A percentile compares a stretch with the other conserved stretches of the same genome.
Evolutionary conservation across 2,113 vertebrate genomes (phyloP).

Genomic region (Esox niger): DNA sequence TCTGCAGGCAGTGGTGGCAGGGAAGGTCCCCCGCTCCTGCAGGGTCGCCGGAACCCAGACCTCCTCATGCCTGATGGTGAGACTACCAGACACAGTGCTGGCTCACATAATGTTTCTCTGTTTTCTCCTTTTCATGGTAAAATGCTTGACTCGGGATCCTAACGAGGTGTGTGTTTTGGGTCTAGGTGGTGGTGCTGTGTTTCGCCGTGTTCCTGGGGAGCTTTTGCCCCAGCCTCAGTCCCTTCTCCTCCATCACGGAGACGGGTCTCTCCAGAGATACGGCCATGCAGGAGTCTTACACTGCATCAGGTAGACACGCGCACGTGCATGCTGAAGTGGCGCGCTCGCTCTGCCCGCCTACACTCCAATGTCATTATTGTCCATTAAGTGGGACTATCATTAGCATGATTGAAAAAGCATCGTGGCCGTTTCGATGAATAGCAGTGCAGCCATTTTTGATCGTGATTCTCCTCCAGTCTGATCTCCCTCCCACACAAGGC

Average conservation of each 20-base stretch:
- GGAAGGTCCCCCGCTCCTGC: constrained; percentile 89
- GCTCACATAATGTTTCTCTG: constrained; percentile 9
- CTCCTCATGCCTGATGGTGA: constrained; percentile 91
- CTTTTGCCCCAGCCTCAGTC: constrained; percentile 83
- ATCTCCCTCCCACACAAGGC: constrained; percentile 24
- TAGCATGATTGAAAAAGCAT: constrained; percentile 28
- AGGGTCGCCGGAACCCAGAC: constrained; percentile 92
- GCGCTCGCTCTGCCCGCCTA: background rate
- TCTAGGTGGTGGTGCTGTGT: constrained; percentile 88
- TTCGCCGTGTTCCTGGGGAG: constrained; percentile 90
- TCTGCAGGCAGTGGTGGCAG: constrained; percentile 88
- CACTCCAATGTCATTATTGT: constrained; percentile 14
- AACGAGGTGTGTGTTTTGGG: background rate
- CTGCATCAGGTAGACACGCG: constrained; percentile 76
- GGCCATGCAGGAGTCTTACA: constrained; percentile 82
- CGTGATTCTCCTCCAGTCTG: constrained; percentile 39
- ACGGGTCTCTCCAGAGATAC: constrained; percentile 77
- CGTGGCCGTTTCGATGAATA: constrained; percentile 32
- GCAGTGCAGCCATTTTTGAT: constrained; percentile 47
- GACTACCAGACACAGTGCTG: constrained; percentile 2
- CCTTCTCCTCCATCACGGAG: constrained; percentile 81
- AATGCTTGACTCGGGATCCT: too few relatives aligned
- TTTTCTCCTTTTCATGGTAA: background rate
- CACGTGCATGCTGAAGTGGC: background rate
- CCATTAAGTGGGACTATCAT: constrained; percentile 12